Evolutionary conservation across 2,888 invertebrate genomes (phyloP).

Genomic region (Bimastos eiseni): DNA sequence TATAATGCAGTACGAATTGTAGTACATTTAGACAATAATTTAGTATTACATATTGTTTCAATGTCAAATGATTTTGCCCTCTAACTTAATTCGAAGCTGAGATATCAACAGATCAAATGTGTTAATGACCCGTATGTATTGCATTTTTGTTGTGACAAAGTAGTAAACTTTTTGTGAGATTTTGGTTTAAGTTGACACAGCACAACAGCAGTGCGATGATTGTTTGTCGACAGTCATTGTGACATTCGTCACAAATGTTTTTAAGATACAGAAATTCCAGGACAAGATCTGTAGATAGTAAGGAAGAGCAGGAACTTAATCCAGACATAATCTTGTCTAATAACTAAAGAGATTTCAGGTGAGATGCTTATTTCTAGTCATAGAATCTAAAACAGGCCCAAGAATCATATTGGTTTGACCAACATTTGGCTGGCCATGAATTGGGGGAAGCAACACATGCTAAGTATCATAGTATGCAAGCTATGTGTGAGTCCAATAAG

Average conservation of each 20-base stretch:
- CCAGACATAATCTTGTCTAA: not conserved
- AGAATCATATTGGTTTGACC: too few relatives aligned
- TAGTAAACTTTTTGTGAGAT: not conserved
- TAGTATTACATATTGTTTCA: not conserved
- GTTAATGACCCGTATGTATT: not conserved
- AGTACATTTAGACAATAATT: too few relatives aligned
- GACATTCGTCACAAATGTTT: not conserved
- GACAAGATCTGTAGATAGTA: not conserved
- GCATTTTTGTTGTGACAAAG: not conserved
- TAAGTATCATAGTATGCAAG: too few relatives aligned
- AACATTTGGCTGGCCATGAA: too few relatives aligned
- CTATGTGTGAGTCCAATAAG: too few relatives aligned
- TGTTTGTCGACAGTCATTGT: not conserved
- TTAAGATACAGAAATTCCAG: not conserved
- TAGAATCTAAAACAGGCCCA: not conserved
- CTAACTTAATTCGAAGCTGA: too few relatives aligned
- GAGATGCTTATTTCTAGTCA: not conserved
- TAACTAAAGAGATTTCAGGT: not conserved
- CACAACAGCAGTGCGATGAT: not conserved
- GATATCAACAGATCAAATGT: not conserved
- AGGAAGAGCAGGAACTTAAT: not conserved
- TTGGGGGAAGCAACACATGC: too few relatives aligned
- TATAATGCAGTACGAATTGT: not conserved
- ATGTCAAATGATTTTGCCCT: not conserved
- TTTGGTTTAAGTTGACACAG: not conserved